phyloP scores from a whole-genome alignment of 2,797 vertebrate genomes.

The Pitangus sulphuratus region DNA sequence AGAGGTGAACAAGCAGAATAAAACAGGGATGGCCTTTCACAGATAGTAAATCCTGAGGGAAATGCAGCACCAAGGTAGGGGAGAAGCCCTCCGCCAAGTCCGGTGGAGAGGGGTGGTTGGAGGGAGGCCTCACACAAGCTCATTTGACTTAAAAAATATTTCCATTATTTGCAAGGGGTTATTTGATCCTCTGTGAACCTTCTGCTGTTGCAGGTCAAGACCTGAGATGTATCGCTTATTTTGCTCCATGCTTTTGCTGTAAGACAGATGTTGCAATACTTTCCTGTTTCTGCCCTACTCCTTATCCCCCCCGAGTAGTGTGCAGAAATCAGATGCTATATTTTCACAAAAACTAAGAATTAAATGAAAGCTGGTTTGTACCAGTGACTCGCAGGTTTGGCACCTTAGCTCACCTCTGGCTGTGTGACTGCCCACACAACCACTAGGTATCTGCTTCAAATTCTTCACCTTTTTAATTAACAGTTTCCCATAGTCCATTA shows the following conservation, averaged over 20 bases:
- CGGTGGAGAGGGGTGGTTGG: neutral
- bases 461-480: neutral
- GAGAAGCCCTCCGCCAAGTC: fast-evolving
- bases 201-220: neutral
- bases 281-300: neutral
- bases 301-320: fast-evolving
- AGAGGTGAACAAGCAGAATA: fast-evolving
- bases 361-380: neutral
- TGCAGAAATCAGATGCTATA: neutral
- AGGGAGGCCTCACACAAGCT: neutral
- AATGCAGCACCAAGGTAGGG: neutral
- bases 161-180: neutral
- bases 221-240: neutral
- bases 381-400: neutral
- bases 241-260: neutral
- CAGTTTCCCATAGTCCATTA: neutral
- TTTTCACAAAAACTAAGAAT: neutral
- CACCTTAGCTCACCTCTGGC: neutral
- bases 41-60: neutral
- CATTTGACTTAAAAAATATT: fast-evolving
- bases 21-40: neutral
- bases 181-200: neutral
- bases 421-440: neutral
- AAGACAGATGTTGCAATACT: neutral
- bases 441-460: neutral